Evolutionary conservation across 2,888 invertebrate species (phyloP), one percentile per base, ranked within the genome.

Genomic region (Autographa gamma): DNA sequence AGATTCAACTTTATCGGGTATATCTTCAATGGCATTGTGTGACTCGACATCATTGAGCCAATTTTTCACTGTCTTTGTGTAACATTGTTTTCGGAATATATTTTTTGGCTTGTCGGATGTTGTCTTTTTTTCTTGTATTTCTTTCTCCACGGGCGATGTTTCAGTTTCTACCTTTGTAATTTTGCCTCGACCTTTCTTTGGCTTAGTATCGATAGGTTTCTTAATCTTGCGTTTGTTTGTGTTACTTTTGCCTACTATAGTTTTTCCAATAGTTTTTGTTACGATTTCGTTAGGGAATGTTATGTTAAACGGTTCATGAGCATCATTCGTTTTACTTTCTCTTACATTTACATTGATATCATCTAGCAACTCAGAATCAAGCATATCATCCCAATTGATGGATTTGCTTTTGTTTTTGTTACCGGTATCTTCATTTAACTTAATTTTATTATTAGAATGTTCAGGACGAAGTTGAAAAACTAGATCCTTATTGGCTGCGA

Each of bases 311-410:
- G 32, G 63, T 19, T 38, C 32, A 54, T 58, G 14, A n/a, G 16
- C 43, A 14, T 56, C 38, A 41, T 41, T 54, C 0, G 7, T 52
- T 31, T 25, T 63, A 58, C 54, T 63, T 34, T 34, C 56, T 41
- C 58, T 54, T 34, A 67, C 52, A 52, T 63, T 69, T 63, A 66
- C 43, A 69, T 59, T 60, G 11, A 71, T 48, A 65, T 83, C 79
- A 25, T 75, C 67, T 65, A 93, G 80, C 60, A 93, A 74, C 69
- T 93, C 90, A 31, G 84, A 83, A 79, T 93, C 93, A 78, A 93
- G 89, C 89, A 94, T 92, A 61, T 93, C 84, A 71, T 88, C 81
- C 93, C 93, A 93, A 60, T 86, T 74, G 8, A 91, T 77, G 48
- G 83, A 64, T 5, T 62, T 58, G 6, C 48, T 61, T n/a, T 70